A percentile compares a stretch with the other conserved stretches of the same genome.
These are phyloP conservation scores for Actinia equina DNA, from an alignment of 64 coral and sea anemone species.

Conservation along the genomic window DNA sequence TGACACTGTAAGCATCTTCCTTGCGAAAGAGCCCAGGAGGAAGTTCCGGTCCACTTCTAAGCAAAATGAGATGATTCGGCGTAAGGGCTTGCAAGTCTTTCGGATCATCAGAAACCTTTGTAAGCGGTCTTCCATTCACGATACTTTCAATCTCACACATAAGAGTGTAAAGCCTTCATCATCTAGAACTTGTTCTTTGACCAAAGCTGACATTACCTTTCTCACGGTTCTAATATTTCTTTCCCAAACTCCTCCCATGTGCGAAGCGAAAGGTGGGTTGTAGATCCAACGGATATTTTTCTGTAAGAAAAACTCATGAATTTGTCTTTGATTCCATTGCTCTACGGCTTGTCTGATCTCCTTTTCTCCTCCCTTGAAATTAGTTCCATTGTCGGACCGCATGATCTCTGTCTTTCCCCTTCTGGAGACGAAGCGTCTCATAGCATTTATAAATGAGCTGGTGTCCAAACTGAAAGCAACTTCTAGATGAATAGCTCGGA, in stretches of 20 bases:
- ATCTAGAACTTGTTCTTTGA: neutral
- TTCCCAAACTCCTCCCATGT: slow-evolving; percentile 5
- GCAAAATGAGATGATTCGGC: slow-evolving; percentile 52
- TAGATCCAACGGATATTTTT: neutral
- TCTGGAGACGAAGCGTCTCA: neutral
- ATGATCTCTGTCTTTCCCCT: neutral
- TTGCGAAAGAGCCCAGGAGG: slow-evolving; percentile 30
- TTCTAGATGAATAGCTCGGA: slow-evolving; percentile 17
- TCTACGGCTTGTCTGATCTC: slow-evolving; percentile 8
- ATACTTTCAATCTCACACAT: slow-evolving; percentile 12
- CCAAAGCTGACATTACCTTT: neutral
- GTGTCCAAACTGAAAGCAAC: neutral
- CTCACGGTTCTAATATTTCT: slow-evolving; percentile 1
- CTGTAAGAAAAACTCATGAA: neutral
- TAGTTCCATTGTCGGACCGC: neutral
- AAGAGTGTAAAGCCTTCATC: slow-evolving; percentile 1
- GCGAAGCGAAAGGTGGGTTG: neutral
- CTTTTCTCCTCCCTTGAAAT: slow-evolving; percentile 6
- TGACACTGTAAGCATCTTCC: slow-evolving; percentile 46
- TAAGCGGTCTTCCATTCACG: slow-evolving; percentile 26
- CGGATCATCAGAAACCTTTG: slow-evolving; percentile 40
- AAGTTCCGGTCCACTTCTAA: slow-evolving; percentile 26
- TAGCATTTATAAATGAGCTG: slow-evolving; percentile 9
- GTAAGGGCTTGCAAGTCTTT: slow-evolving; percentile 33
- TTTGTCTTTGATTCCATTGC: slow-evolving; percentile 19